phyloP scores from a whole-genome alignment of 2,113 vertebrate species.

The Carassius carassius region DNA sequence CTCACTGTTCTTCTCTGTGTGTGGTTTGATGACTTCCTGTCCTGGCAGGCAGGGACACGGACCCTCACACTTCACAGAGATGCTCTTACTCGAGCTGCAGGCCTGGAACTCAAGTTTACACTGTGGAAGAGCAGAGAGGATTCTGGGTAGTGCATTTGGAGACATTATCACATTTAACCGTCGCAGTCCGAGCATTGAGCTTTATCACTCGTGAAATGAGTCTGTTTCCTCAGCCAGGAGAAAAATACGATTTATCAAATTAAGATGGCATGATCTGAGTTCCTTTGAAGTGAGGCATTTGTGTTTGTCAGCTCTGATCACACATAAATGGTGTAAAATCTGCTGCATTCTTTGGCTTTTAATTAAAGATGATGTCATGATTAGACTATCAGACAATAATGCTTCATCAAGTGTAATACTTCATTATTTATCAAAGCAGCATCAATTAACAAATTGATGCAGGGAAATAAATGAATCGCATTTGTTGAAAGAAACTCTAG shows the following conservation, averaged over 20 bases:
- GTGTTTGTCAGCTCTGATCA: background rate
- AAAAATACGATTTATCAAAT: background rate
- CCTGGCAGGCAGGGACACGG: constrained; percentile 88
- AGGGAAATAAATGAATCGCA: background rate
- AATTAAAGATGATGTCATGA: constrained; percentile 10
- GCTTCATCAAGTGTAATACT: background rate
- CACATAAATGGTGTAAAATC: background rate
- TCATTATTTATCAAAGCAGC: background rate
- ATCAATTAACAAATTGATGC: background rate
- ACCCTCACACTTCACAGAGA: constrained; percentile 85
- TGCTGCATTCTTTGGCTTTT: background rate
- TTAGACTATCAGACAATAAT: background rate
- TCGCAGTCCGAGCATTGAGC: background rate
- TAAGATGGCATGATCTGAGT: background rate
- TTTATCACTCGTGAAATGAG: background rate
- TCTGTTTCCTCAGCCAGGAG: background rate
- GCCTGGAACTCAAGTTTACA: constrained; percentile 95
- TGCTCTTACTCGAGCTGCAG: constrained; percentile 85
- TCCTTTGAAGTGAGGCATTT: background rate
- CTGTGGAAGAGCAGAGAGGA: constrained; percentile 69
- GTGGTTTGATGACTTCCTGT: constrained; percentile 77
- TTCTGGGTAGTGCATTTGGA: constrained; percentile 25
- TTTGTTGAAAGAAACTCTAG: background rate
- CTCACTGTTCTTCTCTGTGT: constrained; percentile 82
- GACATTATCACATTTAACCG: background rate